Base-by-base conservation (phyloP, 2,888 invertebrate species). In the Chalcosyrphus nemorum region DNA sequence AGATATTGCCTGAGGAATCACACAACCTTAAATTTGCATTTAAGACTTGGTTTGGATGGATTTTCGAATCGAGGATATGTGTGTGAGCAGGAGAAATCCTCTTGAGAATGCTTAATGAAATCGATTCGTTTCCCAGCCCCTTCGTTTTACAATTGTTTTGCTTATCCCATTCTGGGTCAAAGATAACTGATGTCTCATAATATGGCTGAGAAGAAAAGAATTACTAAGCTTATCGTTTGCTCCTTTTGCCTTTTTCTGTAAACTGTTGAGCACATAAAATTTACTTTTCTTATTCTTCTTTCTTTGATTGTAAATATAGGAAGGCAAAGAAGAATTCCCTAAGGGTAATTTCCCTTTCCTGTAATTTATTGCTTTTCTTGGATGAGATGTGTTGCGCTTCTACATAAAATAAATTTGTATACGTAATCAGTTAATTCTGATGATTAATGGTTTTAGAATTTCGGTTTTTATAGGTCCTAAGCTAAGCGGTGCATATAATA, bases 81-180 rank as follows among this genome's bases (percentile, higher is more conserved):
- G 11, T 19, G 17, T 29, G 9, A 17, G 17, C 45, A 17, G 17
- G 17, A 29, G 38, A 41, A 50, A 56, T 65, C 56, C 57, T 52
- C 57, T 66, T 19, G 65, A 7, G 57, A 57, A 66, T 66, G 21
- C 52, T 59, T 59, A 68, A 76, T 76, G 68, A 76, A 68, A 76
- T 76, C 59, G 76, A 76, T 68, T 68, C 24, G 43, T 52, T 19
- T 41, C 52, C 43, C n/a, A n/a, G n/a, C 59, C 50, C 35, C 24
- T 13, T 27, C 7, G 27, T 41, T 61, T 19, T 52, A 4, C 15
- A 21, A 61, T 59, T 52, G 66, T 52, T 43, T 43, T 56, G 27
- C 38, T 57, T 47, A 76, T 59, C 57, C 59, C n/a, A 24, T 45
- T 57, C 41, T 47, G 43, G 76, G 66, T 75, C 59, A 52, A 43